Percentiles rank a stretch among this genome's conserved stretches.
Evolutionary conservation across 2,888 invertebrate genomes (phyloP).

Genomic region (Perizoma flavofasciatum): DNA sequence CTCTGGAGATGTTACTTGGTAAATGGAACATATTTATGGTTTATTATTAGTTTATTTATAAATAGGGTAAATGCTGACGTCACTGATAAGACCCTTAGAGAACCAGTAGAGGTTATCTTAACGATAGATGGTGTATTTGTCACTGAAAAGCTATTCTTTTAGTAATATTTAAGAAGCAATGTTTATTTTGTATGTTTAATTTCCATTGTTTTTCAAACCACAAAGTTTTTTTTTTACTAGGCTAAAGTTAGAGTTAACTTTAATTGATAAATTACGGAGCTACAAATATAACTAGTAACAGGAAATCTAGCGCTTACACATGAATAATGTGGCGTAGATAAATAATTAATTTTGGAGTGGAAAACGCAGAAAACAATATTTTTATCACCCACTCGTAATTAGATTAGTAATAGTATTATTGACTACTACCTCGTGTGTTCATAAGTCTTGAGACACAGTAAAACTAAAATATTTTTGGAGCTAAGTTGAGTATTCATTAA

Average conservation of each 20-base stretch:
- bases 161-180: neutral
- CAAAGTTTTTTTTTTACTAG: neutral
- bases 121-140: constrained; percentile 3
- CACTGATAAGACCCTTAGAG: constrained; percentile 20
- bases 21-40: constrained; percentile 13
- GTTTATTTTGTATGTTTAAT: too few species aligned
- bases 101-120: constrained; percentile 12
- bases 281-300: constrained; percentile 21
- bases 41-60: constrained; percentile 16
- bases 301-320: constrained; percentile 24
- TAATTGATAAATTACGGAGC: constrained; percentile 21
- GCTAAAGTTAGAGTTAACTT: neutral
- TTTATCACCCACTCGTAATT: too few species aligned
- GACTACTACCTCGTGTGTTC: too few species aligned
- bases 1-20: constrained; percentile 21
- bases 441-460: too few species aligned
- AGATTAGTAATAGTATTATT: too few species aligned
- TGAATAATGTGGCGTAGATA: constrained; percentile 21
- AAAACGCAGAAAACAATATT: too few species aligned
- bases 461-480: too few species aligned
- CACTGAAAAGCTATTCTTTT: neutral
- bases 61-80: constrained; percentile 8
- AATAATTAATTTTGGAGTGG: constrained; percentile 17
- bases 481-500: too few species aligned
- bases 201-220: too few species aligned